These are phyloP conservation scores for Sesamia nonagrioides DNA, from an alignment of 1,140 invertebrate species.

Conservation along the genomic window DNA sequence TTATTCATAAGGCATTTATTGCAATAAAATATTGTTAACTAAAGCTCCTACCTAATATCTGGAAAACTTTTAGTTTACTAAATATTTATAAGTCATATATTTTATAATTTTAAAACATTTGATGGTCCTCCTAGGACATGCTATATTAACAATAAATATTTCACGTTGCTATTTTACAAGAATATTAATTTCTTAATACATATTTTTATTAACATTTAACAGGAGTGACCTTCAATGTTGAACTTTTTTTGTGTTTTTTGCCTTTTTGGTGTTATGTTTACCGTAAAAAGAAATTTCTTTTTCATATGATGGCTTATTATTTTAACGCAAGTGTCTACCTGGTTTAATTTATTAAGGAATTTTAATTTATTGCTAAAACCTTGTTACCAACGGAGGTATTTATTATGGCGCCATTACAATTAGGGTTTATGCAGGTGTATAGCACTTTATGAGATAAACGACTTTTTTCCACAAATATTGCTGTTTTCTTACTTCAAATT, in stretches of 20 bases:
- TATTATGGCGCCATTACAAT: slow-evolving; percentile 19
- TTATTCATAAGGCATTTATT: no score
- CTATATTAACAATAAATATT: slow-evolving; percentile 6
- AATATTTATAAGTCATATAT: not conserved
- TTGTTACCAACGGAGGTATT: not conserved
- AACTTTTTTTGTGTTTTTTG: not conserved
- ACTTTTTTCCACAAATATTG: no score
- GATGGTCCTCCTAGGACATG: not conserved
- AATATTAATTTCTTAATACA: slow-evolving; percentile 19
- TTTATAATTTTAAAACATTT: not conserved
- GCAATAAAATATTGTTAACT: no score
- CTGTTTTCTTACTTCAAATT: not conserved
- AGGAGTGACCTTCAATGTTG: not conserved
- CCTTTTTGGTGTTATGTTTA: no score
- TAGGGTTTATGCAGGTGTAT: slow-evolving; percentile 11
- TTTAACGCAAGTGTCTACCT: not conserved
- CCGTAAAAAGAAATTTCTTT: no score
- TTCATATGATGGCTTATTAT: not conserved
- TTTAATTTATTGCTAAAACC: slow-evolving; percentile 3
- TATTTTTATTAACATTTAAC: slow-evolving; percentile 33
- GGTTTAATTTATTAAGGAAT: not conserved
- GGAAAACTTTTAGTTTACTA: no score
- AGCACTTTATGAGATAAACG: no score
- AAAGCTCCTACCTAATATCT: no score
- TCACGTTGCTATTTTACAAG: not conserved